Conservation (phyloP, 2,888 invertebrate genomes). For the Fissipunctia ypsillon region DNA sequence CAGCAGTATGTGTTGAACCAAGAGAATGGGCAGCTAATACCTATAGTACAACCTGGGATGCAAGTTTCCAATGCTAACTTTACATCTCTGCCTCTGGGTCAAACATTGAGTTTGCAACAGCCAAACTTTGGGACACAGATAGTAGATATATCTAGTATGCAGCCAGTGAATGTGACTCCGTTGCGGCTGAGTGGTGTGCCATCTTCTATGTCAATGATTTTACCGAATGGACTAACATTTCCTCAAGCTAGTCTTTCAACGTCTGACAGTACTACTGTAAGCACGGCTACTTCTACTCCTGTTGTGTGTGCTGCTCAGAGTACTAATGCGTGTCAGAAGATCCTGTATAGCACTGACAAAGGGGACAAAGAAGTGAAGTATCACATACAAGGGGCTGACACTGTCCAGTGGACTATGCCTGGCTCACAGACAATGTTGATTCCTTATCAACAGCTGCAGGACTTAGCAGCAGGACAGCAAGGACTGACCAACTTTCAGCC, state of each 20-base stretch:
- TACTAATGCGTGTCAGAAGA: constrained; percentile 85
- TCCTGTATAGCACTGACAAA: constrained; percentile 86
- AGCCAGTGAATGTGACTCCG: constrained; percentile 87
- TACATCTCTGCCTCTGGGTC: constrained; percentile 84
- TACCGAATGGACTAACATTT: constrained; percentile 84
- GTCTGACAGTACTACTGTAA: constrained; percentile 86
- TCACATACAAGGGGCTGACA: constrained; percentile 86
- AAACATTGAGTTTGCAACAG: constrained; percentile 83
- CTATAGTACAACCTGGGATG: constrained; percentile 87
- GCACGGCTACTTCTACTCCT: constrained; percentile 84
- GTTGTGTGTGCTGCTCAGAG: constrained; percentile 88
- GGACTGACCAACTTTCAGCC: constrained; percentile 83
- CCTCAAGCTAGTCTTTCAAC: constrained; percentile 84
- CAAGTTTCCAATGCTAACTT: constrained; percentile 87
- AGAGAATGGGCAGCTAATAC: constrained; percentile 88
- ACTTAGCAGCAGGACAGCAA: constrained; percentile 80
- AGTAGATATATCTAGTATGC: constrained; percentile 86
- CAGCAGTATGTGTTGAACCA: constrained; percentile 88
- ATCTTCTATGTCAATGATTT: constrained; percentile 88
- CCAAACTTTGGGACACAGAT: constrained; percentile 86
- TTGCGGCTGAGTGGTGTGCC: constrained; percentile 85
- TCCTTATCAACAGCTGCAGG: constrained; percentile 87
- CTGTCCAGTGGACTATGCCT: constrained; percentile 86
- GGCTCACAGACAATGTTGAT: constrained; percentile 88
- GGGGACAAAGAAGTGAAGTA: constrained; percentile 87